Base-by-base conservation (phyloP, 2,888 invertebrate species). In the Acrocera orbiculus region DNA sequence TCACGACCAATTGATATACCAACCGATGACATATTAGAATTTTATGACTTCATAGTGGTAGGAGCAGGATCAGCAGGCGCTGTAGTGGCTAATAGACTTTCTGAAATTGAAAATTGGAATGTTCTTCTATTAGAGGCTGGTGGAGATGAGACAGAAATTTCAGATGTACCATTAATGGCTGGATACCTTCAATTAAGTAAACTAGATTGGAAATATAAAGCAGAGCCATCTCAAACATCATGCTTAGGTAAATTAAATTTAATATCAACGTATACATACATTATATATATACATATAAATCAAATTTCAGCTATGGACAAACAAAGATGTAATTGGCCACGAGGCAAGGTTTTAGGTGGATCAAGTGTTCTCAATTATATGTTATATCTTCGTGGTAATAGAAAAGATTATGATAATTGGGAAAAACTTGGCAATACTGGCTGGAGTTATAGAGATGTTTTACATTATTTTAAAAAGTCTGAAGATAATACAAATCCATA, bases 151-250 rank as follows among this genome's bases (percentile, higher is more conserved):
- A 86, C 85, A 0, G 87, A 87, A 58, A 76, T 87, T 48, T 83
- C 85, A 0, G 87, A 89, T 49, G 85, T 87, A 2, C 87, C 87
- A 1, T 63, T 86, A 4, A 67, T 89, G 51, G 87, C 89, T 1
- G 86, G 80, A 1, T 89, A 85, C 50, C 61, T 89, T 34, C 87
- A 89, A 56, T 65, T 85, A 8, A 85, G 82, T 40, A 75, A 82
- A 51, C 63, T 89, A 32, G 90, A 90, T 54, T 90, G 89, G 90
- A 76, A 83, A 51, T 90, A 87, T 55, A 89, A 89, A 59, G 85
- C 85, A 2, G 89, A 90, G 52, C 86, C 89, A 0, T 78, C 83
- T 47, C 76, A 76, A 26, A 76, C 70, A 5, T 70, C 75, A 11
- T 87, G 87, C 53, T 64, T 86, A 50, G 86, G 86, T 83, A 62